Base-by-base conservation (phyloP, 2,888 invertebrate genomes). In the Philereme vetulata region DNA sequence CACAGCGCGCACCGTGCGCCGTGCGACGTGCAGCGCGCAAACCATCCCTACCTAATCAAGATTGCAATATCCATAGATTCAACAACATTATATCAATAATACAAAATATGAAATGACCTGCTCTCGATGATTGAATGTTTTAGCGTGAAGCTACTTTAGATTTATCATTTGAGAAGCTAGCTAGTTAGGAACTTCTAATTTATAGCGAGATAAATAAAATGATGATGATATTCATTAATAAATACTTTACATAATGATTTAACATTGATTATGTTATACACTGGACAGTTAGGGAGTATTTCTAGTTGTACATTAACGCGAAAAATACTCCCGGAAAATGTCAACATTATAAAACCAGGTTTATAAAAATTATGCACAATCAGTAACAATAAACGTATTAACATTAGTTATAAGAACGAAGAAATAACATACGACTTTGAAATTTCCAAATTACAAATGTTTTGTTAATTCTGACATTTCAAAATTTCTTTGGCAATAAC, bases 131-230 rank as follows among this genome's bases (percentile, higher is more conserved):
- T 57, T 57, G 47, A 77, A 72, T 74, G 74, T 72, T 76, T 80
- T 80, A 80, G 80, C 82, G 71, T 77, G 64, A 82, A 79, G 81
- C 81, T 77, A 81, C 74, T 75, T 70, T 74, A 75, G 72, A 78
- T 84, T 81, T 83, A 84, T 81, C 84, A 82, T 80, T 62, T 82
- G 84, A 84, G 82, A 85, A 85, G 87, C 84, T 88, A 89, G 88
- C 89, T 90, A 88, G 88, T 88, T 91, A 92, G 91, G 91, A 92
- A 92, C 91, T 91, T 89, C 89, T 81, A 87, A 86, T 84, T 21
- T 87, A 87, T 86, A 87, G 84, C 80, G 80, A 78, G 85, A 86
- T 89, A 90, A 90, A 90, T 89, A 90, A 84, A 82, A 81, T 73
- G 72, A 85, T 83, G 73, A 77, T 80, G 81, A 82, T 82, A 83